phyloP scores from a whole-genome alignment of 2,113 vertebrate species.

The Elachura formosa region DNA sequence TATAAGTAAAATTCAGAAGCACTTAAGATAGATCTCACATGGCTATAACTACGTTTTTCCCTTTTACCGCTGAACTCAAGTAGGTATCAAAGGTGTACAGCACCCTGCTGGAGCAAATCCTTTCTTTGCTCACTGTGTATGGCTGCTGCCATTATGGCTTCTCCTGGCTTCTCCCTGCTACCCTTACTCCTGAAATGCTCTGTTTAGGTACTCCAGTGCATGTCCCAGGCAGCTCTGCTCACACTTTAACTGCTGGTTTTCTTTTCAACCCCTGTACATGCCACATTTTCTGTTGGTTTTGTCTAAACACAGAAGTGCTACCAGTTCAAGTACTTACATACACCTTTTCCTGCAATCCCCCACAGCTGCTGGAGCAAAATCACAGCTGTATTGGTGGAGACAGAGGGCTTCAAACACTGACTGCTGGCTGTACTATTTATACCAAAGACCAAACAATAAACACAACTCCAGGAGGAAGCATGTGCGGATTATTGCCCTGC shows the following conservation, averaged over 20 bases:
- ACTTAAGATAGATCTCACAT: not conserved
- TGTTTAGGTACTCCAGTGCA: not conserved
- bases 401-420: accelerated
- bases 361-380: not conserved
- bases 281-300: not conserved
- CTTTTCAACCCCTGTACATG: not conserved
- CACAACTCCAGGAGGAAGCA: not conserved
- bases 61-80: not conserved
- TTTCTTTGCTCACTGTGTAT: not conserved
- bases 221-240: not conserved
- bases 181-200: not conserved
- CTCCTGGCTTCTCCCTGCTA: not conserved
- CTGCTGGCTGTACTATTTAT: not conserved
- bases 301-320: not conserved
- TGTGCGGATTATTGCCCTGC: not conserved
- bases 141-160: not conserved
- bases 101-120: not conserved
- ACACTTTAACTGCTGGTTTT: not conserved
- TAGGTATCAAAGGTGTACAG: not conserved
- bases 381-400: not conserved
- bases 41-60: not conserved
- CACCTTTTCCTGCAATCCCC: not conserved
- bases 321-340: not conserved
- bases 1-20: not conserved
- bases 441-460: not conserved